Evolutionary conservation across 2,888 invertebrate genomes (phyloP), one percentile per base, ranked within the genome.

Genomic region (Himalopsyche tibetana): DNA sequence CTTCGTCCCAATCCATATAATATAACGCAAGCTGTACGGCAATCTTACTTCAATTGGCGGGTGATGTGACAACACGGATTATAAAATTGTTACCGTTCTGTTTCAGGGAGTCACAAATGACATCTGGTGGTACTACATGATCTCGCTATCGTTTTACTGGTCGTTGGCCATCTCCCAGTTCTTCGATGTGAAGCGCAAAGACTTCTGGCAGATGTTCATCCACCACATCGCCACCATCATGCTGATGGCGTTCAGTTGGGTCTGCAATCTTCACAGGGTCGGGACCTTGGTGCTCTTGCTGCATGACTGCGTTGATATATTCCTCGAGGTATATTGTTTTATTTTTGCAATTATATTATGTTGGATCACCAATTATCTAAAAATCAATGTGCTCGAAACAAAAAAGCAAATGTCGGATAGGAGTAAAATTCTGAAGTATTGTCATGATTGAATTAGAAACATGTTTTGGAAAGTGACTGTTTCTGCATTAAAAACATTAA

Each of bases 171-270:
- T 98, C 88, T 97, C 98, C 28, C 98, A 99, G 92, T 98, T 98
- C 93, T 96, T 97, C 91, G 99, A 99, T 92, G 96, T 98, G 84
- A 96, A 96, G 89, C 95, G 98, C 89, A 98, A 98, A 92, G 98
- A 98, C 92, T 99, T 99, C 92, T 98, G 98, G 97, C 98, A 99
- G 94, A 99, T 99, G 98, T 98, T 99, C 92, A 94, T 98, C 84
- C 99, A 99, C 93, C 99, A 99, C 91, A 95, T 98, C 90, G 98
- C 98, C 38, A 99, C 99, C 69, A 96, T 99, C 89, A 92, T 95
- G 79, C 94, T 99, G 88, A 95, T 99, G 93, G 95, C 95, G 85
- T 96, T 99, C 91, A 99, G 99, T 89, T 99, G 99, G 98, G 95
- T 97, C 8, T 97, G 97, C 91, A 99, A 99, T 92, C 94, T 99